phyloP scores from a whole-genome alignment of 1,140 invertebrate species.

The Sitophilus oryzae region DNA sequence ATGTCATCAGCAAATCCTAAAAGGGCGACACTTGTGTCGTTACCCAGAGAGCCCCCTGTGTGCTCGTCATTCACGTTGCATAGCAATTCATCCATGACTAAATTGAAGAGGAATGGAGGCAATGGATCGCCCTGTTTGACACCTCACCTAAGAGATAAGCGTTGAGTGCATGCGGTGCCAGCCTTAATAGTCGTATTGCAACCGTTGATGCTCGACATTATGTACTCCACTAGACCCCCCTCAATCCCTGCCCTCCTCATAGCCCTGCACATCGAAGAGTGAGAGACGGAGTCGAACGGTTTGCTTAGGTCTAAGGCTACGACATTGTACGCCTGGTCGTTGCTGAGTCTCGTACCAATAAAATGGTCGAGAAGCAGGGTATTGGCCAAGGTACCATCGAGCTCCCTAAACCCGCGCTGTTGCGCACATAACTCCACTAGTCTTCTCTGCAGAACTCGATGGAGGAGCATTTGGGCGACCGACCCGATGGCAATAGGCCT shows the following conservation, averaged over 20 bases:
- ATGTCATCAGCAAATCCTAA: conserved; percentile 45
- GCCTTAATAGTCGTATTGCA: too few species aligned
- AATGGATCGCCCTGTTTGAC: conserved; percentile 39
- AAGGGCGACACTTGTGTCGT: conserved; percentile 18
- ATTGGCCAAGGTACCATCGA: conserved; percentile 39
- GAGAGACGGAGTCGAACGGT: conserved; percentile 13
- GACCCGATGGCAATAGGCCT: too few species aligned
- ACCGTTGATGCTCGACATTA: too few species aligned
- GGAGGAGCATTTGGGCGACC: too few species aligned
- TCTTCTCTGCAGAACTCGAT: too few species aligned
- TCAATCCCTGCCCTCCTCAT: neutral
- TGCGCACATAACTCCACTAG: too few species aligned
- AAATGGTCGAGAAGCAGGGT: conserved; percentile 37
- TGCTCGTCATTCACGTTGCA: neutral
- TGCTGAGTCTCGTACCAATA: conserved; percentile 15
- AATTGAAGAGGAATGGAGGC: conserved; percentile 32
- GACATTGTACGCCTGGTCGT: conserved; percentile 34
- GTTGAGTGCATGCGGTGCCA: conserved; percentile 15
- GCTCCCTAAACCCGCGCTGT: conserved; percentile 36
- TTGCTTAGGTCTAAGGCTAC: conserved; percentile 37
- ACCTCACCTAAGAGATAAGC: conserved; percentile 16
- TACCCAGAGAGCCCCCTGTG: conserved; percentile 6
- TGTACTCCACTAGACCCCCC: conserved; percentile 18
- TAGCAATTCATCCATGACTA: conserved; percentile 40
- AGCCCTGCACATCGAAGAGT: neutral